These are phyloP conservation scores for Melanaphis sacchari DNA, from an alignment of 1,140 invertebrate genomes.

Conservation along the genomic window DNA sequence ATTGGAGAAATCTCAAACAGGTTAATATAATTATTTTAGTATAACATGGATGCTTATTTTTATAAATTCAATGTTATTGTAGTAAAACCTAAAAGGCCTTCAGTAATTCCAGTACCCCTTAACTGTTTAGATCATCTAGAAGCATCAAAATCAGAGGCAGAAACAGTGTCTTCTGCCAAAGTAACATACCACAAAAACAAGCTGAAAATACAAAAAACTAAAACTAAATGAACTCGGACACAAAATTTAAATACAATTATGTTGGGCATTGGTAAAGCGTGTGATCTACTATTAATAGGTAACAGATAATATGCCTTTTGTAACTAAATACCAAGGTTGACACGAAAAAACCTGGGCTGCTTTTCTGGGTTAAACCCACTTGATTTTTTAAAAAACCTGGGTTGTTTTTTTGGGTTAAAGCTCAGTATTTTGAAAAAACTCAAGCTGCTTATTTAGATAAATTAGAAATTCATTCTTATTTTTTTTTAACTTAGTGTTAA, in stretches of 20 bases:
- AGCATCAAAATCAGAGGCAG: conserved; percentile 9
- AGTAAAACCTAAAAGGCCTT: not conserved
- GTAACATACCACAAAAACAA: conserved; percentile 22
- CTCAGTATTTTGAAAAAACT: no score
- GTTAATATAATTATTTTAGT: not conserved
- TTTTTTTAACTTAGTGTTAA: no score
- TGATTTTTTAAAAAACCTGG: not conserved
- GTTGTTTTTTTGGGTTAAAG: no score
- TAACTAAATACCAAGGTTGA: no score
- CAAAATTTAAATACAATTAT: not conserved
- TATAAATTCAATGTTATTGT: conserved; percentile 14
- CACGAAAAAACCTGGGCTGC: not conserved
- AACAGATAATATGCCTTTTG: no score
- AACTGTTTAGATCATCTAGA: not conserved
- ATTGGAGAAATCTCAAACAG: not conserved
- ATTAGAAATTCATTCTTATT: no score
- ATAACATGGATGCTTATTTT: not conserved
- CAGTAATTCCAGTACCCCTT: not conserved
- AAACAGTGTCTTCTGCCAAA: conserved; percentile 6
- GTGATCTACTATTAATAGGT: no score
- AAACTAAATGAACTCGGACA: not conserved
- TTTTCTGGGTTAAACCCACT: conserved; percentile 4
- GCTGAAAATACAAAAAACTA: conserved; percentile 32
- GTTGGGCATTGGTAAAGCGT: no score
- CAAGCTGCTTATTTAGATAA: not conserved